Percentiles rank a stretch among this genome's conserved stretches.
phyloP scores from a whole-genome alignment of 2,797 vertebrate genomes.

The Hafferia zeledoni region DNA sequence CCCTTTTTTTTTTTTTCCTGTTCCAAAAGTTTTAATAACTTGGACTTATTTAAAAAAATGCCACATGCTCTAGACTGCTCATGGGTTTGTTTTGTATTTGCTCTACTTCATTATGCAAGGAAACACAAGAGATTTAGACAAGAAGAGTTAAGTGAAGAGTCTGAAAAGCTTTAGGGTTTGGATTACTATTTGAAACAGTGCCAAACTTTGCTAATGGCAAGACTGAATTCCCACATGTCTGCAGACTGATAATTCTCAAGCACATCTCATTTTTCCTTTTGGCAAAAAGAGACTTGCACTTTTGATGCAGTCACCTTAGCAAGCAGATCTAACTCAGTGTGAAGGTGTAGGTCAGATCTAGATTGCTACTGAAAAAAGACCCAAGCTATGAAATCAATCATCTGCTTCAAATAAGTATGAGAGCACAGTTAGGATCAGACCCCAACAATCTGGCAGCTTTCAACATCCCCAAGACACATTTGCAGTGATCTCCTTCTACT shows the following conservation, averaged over 20 bases:
- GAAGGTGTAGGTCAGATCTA: background rate
- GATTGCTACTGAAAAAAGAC: background rate
- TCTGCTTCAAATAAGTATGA: background rate
- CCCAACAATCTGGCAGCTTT: background rate
- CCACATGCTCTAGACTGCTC: background rate
- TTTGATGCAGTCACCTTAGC: background rate
- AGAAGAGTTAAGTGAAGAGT: background rate
- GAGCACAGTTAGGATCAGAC: background rate
- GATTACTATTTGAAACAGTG: conserved; percentile 28
- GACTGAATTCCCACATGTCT: background rate
- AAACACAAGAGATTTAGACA: background rate
- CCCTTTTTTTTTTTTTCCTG: background rate
- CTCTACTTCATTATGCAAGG: background rate
- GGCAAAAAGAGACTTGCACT: background rate
- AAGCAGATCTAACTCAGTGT: background rate
- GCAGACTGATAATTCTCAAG: background rate
- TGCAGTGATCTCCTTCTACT: background rate
- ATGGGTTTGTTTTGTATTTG: background rate
- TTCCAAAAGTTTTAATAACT: background rate
- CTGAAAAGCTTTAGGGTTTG: conserved; percentile 28
- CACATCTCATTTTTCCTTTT: background rate
- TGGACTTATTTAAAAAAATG: background rate
- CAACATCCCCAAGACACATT: background rate
- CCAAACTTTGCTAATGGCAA: background rate
- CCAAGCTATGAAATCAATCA: background rate